Evolutionary conservation across 2,888 invertebrate genomes (phyloP).

Genomic region (Apamea sordens): DNA sequence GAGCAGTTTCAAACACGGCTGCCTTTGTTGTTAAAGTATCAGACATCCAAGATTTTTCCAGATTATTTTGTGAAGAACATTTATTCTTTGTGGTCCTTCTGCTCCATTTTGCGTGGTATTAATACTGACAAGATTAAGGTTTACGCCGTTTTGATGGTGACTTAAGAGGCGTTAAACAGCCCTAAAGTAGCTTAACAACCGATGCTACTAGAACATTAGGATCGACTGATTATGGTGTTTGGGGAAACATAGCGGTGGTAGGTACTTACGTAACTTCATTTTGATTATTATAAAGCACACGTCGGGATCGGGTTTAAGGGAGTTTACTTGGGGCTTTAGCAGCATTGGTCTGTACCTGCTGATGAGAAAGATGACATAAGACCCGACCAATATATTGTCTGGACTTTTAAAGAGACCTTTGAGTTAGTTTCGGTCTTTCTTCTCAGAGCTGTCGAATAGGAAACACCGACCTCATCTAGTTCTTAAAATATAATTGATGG

Average conservation of each 20-base stretch:
- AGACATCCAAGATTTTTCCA: not conserved
- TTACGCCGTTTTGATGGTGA: slow-evolving; percentile 61
- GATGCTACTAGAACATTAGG: slow-evolving; percentile 35
- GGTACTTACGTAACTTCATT: slow-evolving; percentile 1
- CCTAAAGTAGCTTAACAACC: slow-evolving; percentile 52
- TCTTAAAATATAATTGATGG: not conserved
- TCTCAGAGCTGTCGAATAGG: not conserved
- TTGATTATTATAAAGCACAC: slow-evolving; percentile 16
- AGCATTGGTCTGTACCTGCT: too few species aligned
- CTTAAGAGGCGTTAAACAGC: slow-evolving; percentile 41
- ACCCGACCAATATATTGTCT: not conserved
- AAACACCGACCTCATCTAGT: not conserved
- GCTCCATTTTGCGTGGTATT: not conserved
- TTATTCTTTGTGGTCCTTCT: slow-evolving; percentile 21
- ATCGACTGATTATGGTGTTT: slow-evolving; percentile 42
- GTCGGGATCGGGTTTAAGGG: not conserved
- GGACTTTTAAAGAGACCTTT: not conserved
- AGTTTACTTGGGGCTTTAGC: not conserved
- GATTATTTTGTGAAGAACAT: not conserved
- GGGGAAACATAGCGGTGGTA: not conserved
- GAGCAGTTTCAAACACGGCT: not conserved
- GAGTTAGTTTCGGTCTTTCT: not conserved
- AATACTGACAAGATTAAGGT: slow-evolving; percentile 59
- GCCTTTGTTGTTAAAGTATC: not conserved
- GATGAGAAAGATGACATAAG: not conserved